Percentiles rank a stretch among this genome's conserved stretches.
phyloP scores from a whole-genome alignment of 2,113 vertebrate genomes.

The Crotalus horridus region DNA sequence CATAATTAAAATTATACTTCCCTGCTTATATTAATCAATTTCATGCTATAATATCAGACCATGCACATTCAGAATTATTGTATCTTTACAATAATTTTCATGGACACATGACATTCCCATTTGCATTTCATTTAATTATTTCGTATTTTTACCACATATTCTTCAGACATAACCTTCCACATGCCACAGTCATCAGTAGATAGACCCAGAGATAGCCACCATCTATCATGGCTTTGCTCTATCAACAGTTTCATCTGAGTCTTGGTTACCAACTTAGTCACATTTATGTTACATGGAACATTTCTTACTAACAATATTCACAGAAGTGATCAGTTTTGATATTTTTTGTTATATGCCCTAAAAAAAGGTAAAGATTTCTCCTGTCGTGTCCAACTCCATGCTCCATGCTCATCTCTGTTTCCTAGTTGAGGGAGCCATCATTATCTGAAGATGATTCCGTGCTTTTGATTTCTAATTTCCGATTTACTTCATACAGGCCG shows the following conservation, averaged over 20 bases:
- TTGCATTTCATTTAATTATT: not conserved
- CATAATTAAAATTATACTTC: not conserved
- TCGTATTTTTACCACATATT: not conserved
- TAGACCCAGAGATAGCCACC: not conserved
- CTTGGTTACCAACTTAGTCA: not conserved
- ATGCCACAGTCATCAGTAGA: not conserved
- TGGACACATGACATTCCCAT: not conserved
- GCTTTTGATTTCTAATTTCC: not conserved
- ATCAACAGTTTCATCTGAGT: not conserved
- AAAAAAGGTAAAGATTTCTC: not conserved
- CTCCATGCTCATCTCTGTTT: not conserved
- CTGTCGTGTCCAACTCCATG: not conserved
- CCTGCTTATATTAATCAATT: not conserved
- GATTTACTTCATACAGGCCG: not conserved
- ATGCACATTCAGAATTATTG: not conserved
- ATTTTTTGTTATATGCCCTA: not conserved
- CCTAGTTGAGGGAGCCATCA: not conserved
- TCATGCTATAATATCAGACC: not conserved
- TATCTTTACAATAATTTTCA: not conserved
- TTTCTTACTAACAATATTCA: not conserved
- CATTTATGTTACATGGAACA: not conserved
- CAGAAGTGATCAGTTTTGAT: not conserved
- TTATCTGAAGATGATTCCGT: not conserved
- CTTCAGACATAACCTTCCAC: not conserved
- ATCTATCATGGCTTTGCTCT: not conserved